These are phyloP conservation scores for Meloidogyne exigua DNA, from an alignment of 1,140 invertebrate genomes.

Conservation along the genomic window DNA sequence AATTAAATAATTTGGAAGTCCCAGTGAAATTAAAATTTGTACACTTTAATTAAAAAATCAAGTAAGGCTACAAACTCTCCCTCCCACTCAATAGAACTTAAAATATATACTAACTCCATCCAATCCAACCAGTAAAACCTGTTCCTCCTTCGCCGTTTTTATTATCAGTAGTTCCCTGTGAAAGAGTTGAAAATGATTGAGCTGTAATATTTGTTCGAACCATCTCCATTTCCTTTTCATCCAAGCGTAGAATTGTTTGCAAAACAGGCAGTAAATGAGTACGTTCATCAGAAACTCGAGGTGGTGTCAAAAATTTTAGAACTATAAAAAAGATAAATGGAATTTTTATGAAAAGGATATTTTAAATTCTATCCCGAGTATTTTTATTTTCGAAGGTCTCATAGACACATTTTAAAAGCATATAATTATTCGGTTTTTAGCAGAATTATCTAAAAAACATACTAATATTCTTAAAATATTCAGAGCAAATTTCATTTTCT, in stretches of 20 bases:
- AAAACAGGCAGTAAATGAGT: conserved; percentile 35
- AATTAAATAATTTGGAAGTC: too few species aligned
- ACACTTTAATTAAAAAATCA: too few species aligned
- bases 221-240: conserved; percentile 26
- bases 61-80: background rate
- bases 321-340: conserved; percentile 20
- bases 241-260: conserved; percentile 35
- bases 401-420: too few species aligned
- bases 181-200: background rate
- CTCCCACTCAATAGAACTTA: background rate
- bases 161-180: background rate
- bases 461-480: conserved; percentile 44
- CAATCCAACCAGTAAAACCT: background rate
- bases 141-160: background rate
- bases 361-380: too few species aligned
- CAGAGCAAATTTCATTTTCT: conserved; percentile 28
- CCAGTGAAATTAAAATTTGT: too few species aligned
- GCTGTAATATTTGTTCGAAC: background rate
- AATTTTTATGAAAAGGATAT: background rate
- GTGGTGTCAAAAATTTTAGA: conserved; percentile 41
- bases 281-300: conserved; percentile 44
- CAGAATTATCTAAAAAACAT: background rate
- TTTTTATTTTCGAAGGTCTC: too few species aligned
- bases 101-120: background rate
- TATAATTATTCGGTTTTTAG: too few species aligned